A percentile compares a stretch with the other conserved stretches of the same genome.
Conservation (phyloP, 2,797 vertebrate genomes). For the Potorous gilbertii region DNA sequence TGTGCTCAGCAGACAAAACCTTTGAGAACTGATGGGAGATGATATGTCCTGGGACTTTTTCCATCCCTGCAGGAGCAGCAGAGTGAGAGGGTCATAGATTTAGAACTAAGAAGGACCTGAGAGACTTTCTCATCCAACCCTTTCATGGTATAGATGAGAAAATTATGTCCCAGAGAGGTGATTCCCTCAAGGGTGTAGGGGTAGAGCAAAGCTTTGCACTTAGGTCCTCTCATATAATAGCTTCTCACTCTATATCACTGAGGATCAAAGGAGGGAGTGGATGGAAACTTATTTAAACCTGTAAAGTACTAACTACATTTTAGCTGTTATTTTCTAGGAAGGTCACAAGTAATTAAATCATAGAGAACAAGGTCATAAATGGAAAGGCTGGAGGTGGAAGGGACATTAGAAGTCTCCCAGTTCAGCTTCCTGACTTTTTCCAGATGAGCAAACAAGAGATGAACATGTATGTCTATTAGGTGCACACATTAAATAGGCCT, state of each 20-base stretch:
- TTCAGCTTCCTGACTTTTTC: not conserved
- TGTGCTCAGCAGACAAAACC: not conserved
- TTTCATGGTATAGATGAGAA: not conserved
- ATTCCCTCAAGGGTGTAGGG: not conserved
- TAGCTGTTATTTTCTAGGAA: not conserved
- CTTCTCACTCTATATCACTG: not conserved
- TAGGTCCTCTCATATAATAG: not conserved
- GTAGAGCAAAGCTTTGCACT: not conserved
- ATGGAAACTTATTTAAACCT: not conserved
- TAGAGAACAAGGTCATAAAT: not conserved
- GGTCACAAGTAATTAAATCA: not conserved
- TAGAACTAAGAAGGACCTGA: not conserved
- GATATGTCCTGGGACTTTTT: not conserved
- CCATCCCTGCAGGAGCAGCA: not conserved
- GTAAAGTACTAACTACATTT: not conserved
- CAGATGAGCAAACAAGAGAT: not conserved
- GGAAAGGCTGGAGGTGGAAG: not conserved
- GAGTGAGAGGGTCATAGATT: not conserved
- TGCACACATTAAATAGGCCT: not conserved
- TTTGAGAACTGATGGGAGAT: not conserved
- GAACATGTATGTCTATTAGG: not conserved
- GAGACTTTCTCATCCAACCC: not conserved
- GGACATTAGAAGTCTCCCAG: not conserved
- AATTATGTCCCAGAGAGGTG: not conserved
- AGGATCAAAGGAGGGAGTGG: not conserved